phyloP scores from a whole-genome alignment of 2,888 invertebrate species.

The Patella ulyssiponensis region DNA sequence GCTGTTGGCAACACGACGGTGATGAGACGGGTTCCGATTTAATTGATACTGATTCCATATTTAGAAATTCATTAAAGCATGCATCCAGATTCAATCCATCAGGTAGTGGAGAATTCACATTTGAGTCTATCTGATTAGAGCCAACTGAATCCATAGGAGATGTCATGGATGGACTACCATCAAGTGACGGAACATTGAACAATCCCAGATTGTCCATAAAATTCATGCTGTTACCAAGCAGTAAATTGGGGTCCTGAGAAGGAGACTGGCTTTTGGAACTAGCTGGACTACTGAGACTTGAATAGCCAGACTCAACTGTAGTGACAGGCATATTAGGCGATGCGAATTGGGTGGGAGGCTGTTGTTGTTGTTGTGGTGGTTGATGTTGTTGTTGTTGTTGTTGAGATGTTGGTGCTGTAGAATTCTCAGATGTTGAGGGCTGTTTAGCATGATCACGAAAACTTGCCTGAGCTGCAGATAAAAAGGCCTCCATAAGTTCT shows the following conservation, averaged over 20 bases:
- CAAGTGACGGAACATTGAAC: neutral
- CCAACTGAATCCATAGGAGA: neutral
- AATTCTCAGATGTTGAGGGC: neutral
- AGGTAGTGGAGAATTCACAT: neutral
- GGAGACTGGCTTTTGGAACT: constrained; percentile 56
- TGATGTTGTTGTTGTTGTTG: constrained; percentile 21
- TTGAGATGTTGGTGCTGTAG: constrained; percentile 36
- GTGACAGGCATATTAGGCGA: constrained; percentile 8
- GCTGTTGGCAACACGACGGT: constrained; percentile 3
- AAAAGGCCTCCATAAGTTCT: constrained; percentile 64
- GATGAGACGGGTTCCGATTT: neutral
- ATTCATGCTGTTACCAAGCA: constrained; percentile 41
- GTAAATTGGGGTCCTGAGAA: constrained; percentile 36
- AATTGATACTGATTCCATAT: neutral
- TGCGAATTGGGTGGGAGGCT: neutral
- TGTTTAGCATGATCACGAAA: constrained; percentile 57
- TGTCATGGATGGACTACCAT: neutral
- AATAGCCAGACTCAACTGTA: constrained; percentile 52
- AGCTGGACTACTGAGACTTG: constrained; percentile 54
- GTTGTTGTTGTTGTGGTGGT: neutral
- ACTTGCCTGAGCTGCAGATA: constrained; percentile 61
- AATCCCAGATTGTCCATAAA: constrained; percentile 19
- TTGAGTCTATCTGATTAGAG: neutral
- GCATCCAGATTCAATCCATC: neutral
- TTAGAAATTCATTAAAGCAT: neutral